Conservation (phyloP, 2,113 vertebrate genomes). For the Cyprichromis sp. region DNA sequence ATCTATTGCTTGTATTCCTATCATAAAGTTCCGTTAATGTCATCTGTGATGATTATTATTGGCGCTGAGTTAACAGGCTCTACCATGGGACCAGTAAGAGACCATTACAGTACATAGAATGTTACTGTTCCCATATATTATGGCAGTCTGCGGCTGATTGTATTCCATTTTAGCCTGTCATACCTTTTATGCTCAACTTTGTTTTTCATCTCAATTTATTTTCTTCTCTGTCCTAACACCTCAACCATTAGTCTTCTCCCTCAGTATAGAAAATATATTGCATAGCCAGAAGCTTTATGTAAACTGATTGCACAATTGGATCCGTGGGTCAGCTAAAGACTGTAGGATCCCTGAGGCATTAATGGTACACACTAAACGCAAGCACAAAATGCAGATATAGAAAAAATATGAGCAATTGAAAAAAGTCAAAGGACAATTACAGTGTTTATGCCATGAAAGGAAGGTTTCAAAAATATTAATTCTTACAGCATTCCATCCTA, state of each 20-base stretch:
- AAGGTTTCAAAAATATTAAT: not conserved
- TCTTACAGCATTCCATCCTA: not conserved
- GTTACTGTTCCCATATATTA: not conserved
- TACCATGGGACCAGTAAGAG: not conserved
- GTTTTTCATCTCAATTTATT: not conserved
- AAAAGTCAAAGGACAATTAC: not conserved
- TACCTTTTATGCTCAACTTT: not conserved
- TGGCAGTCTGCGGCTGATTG: not conserved
- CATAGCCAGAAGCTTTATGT: not conserved
- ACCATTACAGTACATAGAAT: not conserved
- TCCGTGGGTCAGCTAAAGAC: not conserved
- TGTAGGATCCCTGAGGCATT: not conserved
- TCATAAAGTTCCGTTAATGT: not conserved
- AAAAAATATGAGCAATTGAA: not conserved
- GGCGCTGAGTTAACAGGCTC: not conserved
- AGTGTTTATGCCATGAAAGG: not conserved
- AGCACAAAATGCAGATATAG: not conserved
- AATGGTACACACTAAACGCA: not conserved
- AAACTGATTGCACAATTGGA: not conserved
- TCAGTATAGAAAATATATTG: not conserved
- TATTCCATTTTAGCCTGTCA: not conserved
- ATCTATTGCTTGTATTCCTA: not conserved
- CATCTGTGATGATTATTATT: not conserved
- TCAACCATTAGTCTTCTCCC: not conserved
- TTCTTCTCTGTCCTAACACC: not conserved